A percentile compares a stretch with the other conserved stretches of the same genome.
phyloP scores from a whole-genome alignment of 2,888 invertebrate species.

The Aplocera efformata region DNA sequence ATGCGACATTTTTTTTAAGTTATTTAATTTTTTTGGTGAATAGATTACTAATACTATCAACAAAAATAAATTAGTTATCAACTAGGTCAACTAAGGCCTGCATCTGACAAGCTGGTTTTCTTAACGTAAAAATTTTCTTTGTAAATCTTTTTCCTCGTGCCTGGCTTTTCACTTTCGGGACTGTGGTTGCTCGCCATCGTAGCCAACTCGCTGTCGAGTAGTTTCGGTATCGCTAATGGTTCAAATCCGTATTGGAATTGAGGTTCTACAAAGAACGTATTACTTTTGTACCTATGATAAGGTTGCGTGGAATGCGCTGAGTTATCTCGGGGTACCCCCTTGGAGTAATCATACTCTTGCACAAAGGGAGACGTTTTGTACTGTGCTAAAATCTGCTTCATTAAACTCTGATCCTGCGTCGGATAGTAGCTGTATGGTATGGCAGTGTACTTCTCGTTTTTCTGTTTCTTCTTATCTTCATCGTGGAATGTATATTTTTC shows the following conservation, averaged over 20 bases:
- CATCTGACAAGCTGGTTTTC: slow-evolving; percentile 62
- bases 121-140: slow-evolving; percentile 74
- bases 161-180: slow-evolving; percentile 64
- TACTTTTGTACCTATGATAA: slow-evolving; percentile 46
- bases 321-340: slow-evolving; percentile 51
- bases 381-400: slow-evolving; percentile 49
- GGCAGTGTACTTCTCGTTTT: slow-evolving; percentile 50
- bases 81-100: slow-evolving; percentile 50
- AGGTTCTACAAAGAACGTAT: slow-evolving; percentile 68
- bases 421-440: slow-evolving; percentile 44
- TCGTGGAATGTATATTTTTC: slow-evolving; percentile 40
- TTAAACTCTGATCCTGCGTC: slow-evolving; percentile 39
- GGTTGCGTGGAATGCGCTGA: slow-evolving; percentile 57
- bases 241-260: slow-evolving; percentile 76
- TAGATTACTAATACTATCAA: slow-evolving; percentile 40
- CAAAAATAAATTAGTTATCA: slow-evolving; percentile 50
- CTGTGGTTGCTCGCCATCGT: slow-evolving; percentile 67
- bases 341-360: slow-evolving; percentile 55
- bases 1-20: background rate
- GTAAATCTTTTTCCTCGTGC: slow-evolving; percentile 64
- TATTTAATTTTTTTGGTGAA: slow-evolving; percentile 34
- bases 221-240: slow-evolving; percentile 57
- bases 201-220: slow-evolving; percentile 65
- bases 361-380: slow-evolving; percentile 49
- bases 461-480: slow-evolving; percentile 45